Base-by-base conservation (phyloP, 2,797 vertebrate genomes). In the Leuciscus waleckii region DNA sequence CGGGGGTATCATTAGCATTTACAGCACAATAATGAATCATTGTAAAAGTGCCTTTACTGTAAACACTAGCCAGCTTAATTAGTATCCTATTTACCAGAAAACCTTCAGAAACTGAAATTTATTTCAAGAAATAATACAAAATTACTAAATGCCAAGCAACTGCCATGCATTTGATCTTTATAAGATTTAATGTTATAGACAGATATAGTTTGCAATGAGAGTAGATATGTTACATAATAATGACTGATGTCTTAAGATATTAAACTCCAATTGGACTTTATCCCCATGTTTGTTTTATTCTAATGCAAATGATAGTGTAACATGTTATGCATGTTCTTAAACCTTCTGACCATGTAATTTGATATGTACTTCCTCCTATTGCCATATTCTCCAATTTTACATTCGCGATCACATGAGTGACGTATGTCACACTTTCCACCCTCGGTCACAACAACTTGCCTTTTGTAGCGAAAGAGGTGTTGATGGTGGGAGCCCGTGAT, bases 401-500 rank as follows among this genome's bases (percentile, higher is more conserved):
- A 16, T 83, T 82, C 51, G 37, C 37, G 37, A 54, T 80, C 77
- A 83, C 81, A 82, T 29, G 58, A 49, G 79, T 90, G 88, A 89
- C 80, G 86, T 67, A 86, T 75, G 35, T 67, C 77, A 79, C 89
- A 90, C 83, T 91, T 92, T 91, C 90, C 91, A 89, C 82, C 49
- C 88, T 83, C 86, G 3, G 76, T 32, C 70, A 54, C 69, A 67
- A 69, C 26, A 82, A 76, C 74, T 74, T 78, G 79, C 41, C 70
- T 39, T 89, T 82, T 83, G 88, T 85, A 88, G 75, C 86, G 51
- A 82, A 80, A 85, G 83, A 87, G 90, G 90, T 89, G 88, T 85
- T 89, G 17, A 1, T 68, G 79, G 88, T 90, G 91, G 93, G 94
- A 89, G 93, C 92, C 95, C 92, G 11, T 96, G 95, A 96, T 93